Base-by-base conservation (phyloP, 2,797 vertebrate species). In the Sitta carolinensis region DNA sequence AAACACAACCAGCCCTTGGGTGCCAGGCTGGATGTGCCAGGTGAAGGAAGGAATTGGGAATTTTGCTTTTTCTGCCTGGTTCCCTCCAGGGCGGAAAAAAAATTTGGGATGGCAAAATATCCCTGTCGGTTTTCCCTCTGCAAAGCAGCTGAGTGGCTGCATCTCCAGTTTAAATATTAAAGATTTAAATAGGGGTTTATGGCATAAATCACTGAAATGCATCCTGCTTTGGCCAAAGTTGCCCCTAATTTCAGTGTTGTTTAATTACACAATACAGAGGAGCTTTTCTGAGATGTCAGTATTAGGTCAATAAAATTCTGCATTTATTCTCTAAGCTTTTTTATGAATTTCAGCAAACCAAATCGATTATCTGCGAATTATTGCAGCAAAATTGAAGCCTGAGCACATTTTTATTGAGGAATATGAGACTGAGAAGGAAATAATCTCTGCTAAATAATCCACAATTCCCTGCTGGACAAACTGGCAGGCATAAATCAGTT, bases 51-150 rank as follows among this genome's bases (percentile, higher is more conserved):
- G 40, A 13, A 40, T 40, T 40, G 40, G 40, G 40, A 40, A 40
- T 40, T 40, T 40, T 40, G 40, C 40, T 40, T 40, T 40, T 40
- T 40, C 40, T 40, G 40, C 40, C 40, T 15, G 40, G 40, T 64
- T 95, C 34, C 81, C 98, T 48, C 77, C 63, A 1, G 97, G 98
- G 88, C 99, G 99, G 95, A 97, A 98, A 92, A 92, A 97, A 98
- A 7, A 99, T 99, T 99, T 70, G 10, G 38, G 50, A 48, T 16
- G 59, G 27, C 16, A n/a, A 74, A 36, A 11, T 38, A 8, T 1
- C 3, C n/a, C 12, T 2, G 23, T 78, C 6, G 7, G 7, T 14
- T 48, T 34, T 77, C 4, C 27, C 54, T 2, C 2, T 1, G 13
- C 20, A 25, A 22, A 29, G 25, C 17, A 9, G 32, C 11, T 45